phyloP scores from a whole-genome alignment of 2,113 vertebrate species.

The Calypte anna region DNA sequence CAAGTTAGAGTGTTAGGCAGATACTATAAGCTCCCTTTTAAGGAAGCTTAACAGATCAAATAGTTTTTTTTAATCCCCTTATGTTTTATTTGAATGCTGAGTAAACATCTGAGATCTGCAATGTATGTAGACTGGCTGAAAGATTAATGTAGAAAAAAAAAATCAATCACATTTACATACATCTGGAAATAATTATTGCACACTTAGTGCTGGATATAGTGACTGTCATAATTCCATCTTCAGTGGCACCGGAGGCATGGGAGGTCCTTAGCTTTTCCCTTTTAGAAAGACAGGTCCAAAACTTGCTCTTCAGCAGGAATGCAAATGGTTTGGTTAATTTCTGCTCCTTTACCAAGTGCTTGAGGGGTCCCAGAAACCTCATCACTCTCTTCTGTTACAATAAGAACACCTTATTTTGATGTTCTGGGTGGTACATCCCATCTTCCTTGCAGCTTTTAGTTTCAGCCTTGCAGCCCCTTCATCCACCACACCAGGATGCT shows the following conservation, averaged over 20 bases:
- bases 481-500: fast-evolving
- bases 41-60: not conserved
- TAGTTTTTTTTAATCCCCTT: not conserved
- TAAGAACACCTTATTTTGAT: not conserved
- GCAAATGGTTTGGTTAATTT: not conserved
- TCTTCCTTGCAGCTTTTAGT: not conserved
- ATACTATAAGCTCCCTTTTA: not conserved
- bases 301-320: not conserved
- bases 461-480: not conserved
- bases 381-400: not conserved
- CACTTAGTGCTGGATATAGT: not conserved
- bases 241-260: not conserved
- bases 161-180: not conserved
- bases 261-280: not conserved
- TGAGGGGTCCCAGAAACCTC: not conserved
- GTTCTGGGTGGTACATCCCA: not conserved
- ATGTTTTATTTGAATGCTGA: not conserved
- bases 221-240: not conserved
- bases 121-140: not conserved
- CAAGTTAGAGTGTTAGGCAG: not conserved
- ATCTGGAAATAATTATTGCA: not conserved
- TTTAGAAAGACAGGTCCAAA: not conserved
- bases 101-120: not conserved
- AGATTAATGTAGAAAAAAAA: conserved; percentile 4
- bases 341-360: not conserved